A percentile compares a stretch with the other conserved stretches of the same genome.
Evolutionary conservation across 2,888 invertebrate species (phyloP).

Genomic region (Prenolepis imparis): DNA sequence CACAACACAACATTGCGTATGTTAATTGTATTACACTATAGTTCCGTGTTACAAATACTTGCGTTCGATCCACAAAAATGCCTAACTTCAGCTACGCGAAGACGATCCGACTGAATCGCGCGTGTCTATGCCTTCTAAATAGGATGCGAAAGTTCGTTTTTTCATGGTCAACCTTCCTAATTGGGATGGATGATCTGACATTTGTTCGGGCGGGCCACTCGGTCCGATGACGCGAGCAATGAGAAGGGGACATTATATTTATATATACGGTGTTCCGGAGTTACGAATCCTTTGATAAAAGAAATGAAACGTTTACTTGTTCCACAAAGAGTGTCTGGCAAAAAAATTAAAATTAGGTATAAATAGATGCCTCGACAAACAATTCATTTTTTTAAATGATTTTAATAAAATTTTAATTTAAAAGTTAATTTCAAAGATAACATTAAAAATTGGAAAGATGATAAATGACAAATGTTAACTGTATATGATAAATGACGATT

Average conservation of each 20-base stretch:
- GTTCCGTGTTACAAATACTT: neutral
- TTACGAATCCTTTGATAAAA: neutral
- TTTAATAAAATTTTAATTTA: neutral
- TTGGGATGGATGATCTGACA: neutral
- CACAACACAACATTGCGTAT: neutral
- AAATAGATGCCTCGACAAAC: neutral
- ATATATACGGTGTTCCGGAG: neutral
- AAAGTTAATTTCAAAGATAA: neutral
- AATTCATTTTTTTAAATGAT: neutral
- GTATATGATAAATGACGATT: too few relatives aligned
- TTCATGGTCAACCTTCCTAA: neutral
- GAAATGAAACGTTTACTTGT: neutral
- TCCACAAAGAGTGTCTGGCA: too few relatives aligned
- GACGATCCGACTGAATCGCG: neutral
- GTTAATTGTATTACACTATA: neutral
- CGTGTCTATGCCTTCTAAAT: neutral
- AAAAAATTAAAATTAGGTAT: neutral
- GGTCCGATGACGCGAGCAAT: neutral
- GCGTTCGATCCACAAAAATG: neutral
- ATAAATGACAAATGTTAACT: too few relatives aligned
- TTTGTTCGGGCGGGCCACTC: neutral
- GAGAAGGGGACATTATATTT: neutral
- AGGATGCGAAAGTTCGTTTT: slow-evolving; percentile 7
- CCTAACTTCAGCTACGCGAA: neutral
- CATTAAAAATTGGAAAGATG: neutral